These are phyloP conservation scores for Beris chalybata DNA, from an alignment of 2,888 invertebrate genomes.

Conservation along the genomic window DNA sequence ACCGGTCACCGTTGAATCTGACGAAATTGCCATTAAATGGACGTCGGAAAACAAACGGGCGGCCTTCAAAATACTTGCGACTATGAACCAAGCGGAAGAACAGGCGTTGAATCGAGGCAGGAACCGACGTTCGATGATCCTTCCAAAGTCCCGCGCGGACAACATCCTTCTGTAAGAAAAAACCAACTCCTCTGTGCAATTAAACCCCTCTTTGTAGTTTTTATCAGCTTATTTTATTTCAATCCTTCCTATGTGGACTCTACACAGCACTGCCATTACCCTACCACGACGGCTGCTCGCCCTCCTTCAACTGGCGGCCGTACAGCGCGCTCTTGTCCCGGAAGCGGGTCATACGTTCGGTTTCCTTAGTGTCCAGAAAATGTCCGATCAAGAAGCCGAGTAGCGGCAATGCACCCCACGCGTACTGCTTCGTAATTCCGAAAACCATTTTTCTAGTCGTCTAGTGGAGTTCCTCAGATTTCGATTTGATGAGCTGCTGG, in stretches of 20 bases:
- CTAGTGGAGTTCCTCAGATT: conserved; percentile 9
- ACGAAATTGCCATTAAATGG: conserved; percentile 46
- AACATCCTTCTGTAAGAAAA: neutral
- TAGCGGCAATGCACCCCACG: conserved; percentile 60
- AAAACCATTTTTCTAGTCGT: conserved; percentile 57
- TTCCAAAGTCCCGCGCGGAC: neutral
- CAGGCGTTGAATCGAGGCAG: conserved; percentile 1
- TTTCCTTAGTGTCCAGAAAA: conserved; percentile 69
- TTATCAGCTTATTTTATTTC: too few relatives aligned
- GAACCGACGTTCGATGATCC: conserved; percentile 18
- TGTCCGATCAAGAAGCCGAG: conserved; percentile 64
- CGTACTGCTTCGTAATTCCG: conserved; percentile 61
- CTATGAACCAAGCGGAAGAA: conserved; percentile 49
- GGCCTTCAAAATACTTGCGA: conserved; percentile 53
- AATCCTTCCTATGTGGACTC: too few relatives aligned
- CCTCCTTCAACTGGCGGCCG: conserved; percentile 66
- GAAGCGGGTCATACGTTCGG: conserved; percentile 69
- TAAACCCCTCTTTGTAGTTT: neutral
- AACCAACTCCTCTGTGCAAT: conserved; percentile 3
- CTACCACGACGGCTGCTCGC: conserved; percentile 73
- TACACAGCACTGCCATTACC: neutral
- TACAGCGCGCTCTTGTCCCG: conserved; percentile 81
- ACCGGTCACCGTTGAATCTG: conserved; percentile 40
- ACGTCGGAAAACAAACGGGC: conserved; percentile 53
- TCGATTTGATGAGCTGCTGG: conserved; percentile 33